Evolutionary conservation across 2,888 invertebrate genomes (phyloP), one percentile per base, ranked within the genome.

Genomic region (Campopleginae sp.): DNA sequence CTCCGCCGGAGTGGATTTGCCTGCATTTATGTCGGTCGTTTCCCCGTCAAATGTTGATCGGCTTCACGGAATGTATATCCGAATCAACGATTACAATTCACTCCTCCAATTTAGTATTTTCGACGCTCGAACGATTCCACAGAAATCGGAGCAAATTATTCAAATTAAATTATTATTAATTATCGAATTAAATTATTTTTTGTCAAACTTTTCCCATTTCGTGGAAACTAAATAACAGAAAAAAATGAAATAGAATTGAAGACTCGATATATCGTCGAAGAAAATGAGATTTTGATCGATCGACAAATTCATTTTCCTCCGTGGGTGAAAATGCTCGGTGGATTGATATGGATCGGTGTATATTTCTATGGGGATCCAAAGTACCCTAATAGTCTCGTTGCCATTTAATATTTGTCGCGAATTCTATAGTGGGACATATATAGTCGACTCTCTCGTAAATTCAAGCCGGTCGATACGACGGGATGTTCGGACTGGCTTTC

Each of bases 391-490:
- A 72, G 76, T 76, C n/a, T n/a, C 79, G 76, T 82, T 76, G 80
- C 72, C 72, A 85, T 85, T 85, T 82, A 80, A 85, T 82, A 82
- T 82, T 80, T 80, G 85, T 80, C 72, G 79, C 79, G 71, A 76
- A 80, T 85, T 75, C 58, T 66, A 71, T 70, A 61, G 76, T 51
- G 77, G 71, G 42, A 65, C 44, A 44, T 23, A 33, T 65, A 80
- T 68, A 27, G 79, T 63, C 66, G 58, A 27, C 71, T 44, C 87
- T 61, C 82, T 86, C 88, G 88, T 87, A 90, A 90, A 90, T 90
- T 89, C 87, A 78, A 84, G 83, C 82, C 88, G 90, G 87, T 90
- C 90, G 88, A 90, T 90, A 89, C 80, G 81, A 84, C 86, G 86
- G 82, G 87, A 80, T 85, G 85, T 84, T 82, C 82, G 91, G 90